Percentiles rank a stretch among this genome's conserved stretches.
phyloP scores from a whole-genome alignment of 64 coral and sea anemone genomes.

The Actinia tenebrosa region DNA sequence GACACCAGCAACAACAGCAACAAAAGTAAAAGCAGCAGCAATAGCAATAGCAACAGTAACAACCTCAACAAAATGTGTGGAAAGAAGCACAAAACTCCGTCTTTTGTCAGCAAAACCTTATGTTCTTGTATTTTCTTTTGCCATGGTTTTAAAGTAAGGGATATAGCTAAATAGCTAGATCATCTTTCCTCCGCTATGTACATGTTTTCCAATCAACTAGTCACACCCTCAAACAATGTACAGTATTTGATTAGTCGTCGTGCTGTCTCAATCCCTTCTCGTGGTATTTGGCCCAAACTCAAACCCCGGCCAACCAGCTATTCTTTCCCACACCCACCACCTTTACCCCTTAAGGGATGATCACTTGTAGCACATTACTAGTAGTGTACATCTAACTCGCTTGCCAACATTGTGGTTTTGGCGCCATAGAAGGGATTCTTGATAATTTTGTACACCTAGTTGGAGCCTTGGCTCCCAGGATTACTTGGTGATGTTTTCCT shows the following conservation, averaged over 20 bases:
- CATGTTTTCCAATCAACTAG: not conserved
- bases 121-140: no score
- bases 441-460: not conserved
- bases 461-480: not conserved
- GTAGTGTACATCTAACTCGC: not conserved
- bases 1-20: no score
- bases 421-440: not conserved
- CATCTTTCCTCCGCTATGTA: no score
- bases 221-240: not conserved
- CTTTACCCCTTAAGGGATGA: not conserved
- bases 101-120: no score
- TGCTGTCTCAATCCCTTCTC: not conserved
- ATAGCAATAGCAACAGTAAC: no score
- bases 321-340: not conserved
- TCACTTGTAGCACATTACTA: not conserved
- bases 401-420: not conserved
- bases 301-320: not conserved
- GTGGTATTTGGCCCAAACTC: not conserved
- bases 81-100: no score
- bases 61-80: no score
- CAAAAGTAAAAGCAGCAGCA: no score
- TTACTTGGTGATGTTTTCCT: not conserved
- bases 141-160: no score
- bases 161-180: no score
- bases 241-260: not conserved